Base-by-base conservation (phyloP, 1,140 invertebrate genomes). In the Meteorus sp. region DNA sequence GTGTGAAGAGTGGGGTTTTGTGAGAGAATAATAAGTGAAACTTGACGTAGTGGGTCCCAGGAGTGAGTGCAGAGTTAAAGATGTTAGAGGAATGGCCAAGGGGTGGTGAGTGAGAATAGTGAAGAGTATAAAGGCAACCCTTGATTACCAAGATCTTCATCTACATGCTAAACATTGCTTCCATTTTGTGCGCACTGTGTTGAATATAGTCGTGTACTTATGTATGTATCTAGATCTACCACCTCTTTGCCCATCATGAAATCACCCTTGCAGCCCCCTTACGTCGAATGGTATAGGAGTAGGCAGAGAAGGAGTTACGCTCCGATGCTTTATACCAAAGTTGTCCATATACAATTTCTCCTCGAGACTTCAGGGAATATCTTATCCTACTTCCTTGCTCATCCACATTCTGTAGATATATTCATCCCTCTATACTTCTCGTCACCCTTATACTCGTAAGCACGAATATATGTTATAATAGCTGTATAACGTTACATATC, bases 111-210 rank as follows among this genome's bases (percentile, higher is more conserved):
- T 75, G 75, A 73, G 74, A 69, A 65, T 69, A 74, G 74, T 47
- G 19, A 22, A 9, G 22, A 44, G 43, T 27, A 20, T n/a, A 17
- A 41, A 59, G 37, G 56, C 67, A 71, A 64, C 69, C 73, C 74
- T 78, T 78, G 75, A 78, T 77, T 78, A 77, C 76, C 74, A 75
- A 77, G 76, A 77, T 78, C 75, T 77, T 78, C 76, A 78, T 78
- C 76, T 78, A 75, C 76, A 78, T 78, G 76, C 76, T 78, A 78
- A 78, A 77, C 74, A 78, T 75, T 68, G 70, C 67, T 76, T 59
- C 72, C n/a, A n/a, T n/a, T n/a, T n/a, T n/a, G n/a, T 69, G 67
- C 39, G 67, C 64, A 61, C 69, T 70, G 68, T 66, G 74, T 78
- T 75, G 74, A 76, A 77, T 74, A 74, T 50, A 52, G 31, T 51